Evolutionary conservation across 1,140 invertebrate genomes (phyloP), one percentile per base, ranked within the genome.

Genomic region (Cecropterus lyciades): DNA sequence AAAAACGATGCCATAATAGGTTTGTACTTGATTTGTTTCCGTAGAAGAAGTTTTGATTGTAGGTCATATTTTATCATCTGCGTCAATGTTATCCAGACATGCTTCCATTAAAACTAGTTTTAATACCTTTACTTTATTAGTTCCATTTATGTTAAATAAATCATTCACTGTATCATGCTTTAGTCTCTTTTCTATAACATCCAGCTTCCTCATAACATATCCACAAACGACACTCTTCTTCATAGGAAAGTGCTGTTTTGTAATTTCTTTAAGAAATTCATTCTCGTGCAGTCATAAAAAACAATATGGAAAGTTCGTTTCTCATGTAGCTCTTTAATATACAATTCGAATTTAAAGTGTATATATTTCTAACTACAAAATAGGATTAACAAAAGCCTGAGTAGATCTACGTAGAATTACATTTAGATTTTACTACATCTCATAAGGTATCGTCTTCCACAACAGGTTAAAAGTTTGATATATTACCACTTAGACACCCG

Each of bases 361-460:
- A 70, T 48, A 69, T 70, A 73, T 69, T 66, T 77, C 76, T 79
- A 82, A 67, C 71, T 60, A 65, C 65, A 77, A 79, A 78, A 55
- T 40, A 68, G 79, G 77, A 62, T 53, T 33, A 85, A 84, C 75
- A 60, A 73, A 84, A 84, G 76, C 81, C 62, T 51, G 66, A 74
- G 66, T 64, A 52, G 37, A 67, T 70, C 83, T 82, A 82, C 77
- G 45, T 71, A 75, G 76, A 79, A 74, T 75, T 77, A 79, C 65
- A 80, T 76, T 75, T 80, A 82, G 69, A 20, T 72, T 69, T 75
- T 69, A 70, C 79, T 83, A 82, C 77, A 76, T 85, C 77, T 87
- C 82, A 82, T 84, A 83, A 74, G 56, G 85, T 91, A 88, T 91
- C 86, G 86, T 91, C 88, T 83, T 88, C 67, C 86, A 91, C 86